These are phyloP conservation scores for Cheilosia urbana DNA, from an alignment of 2,888 invertebrate genomes.

Conservation along the genomic window DNA sequence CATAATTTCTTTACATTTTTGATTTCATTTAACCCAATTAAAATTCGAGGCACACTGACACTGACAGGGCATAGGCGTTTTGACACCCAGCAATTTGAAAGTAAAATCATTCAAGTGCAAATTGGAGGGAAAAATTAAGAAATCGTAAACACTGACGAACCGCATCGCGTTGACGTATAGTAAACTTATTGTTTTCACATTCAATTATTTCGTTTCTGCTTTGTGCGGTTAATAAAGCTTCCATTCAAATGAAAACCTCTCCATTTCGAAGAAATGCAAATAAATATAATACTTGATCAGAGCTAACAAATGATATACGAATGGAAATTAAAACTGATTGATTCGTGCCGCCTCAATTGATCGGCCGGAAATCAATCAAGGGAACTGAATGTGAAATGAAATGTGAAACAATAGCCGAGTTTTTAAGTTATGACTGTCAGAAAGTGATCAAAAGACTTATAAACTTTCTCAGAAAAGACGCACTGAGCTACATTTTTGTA, in stretches of 20 bases:
- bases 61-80: neutral
- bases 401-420: slow-evolving; percentile 36
- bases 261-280: slow-evolving; percentile 28
- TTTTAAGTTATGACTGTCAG: neutral
- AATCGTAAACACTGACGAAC: slow-evolving; percentile 25
- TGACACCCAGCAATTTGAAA: slow-evolving; percentile 12
- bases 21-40: slow-evolving; percentile 35
- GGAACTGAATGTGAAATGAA: slow-evolving; percentile 27
- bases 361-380: slow-evolving; percentile 66
- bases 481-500: no score
- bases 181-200: slow-evolving; percentile 53
- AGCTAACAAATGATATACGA: slow-evolving; percentile 7
- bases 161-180: slow-evolving; percentile 15
- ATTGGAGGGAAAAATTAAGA: slow-evolving; percentile 20
- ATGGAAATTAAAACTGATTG: slow-evolving; percentile 60
- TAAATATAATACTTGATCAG: slow-evolving; percentile 16
- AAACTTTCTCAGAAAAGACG: neutral
- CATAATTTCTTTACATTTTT: slow-evolving; percentile 29
- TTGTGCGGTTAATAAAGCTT: slow-evolving; percentile 6
- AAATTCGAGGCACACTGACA: neutral
- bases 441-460: neutral
- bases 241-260: slow-evolving; percentile 6
- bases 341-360: slow-evolving; percentile 53
- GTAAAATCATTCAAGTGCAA: neutral
- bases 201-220: slow-evolving; percentile 53